Evolutionary conservation across 2,113 vertebrate species (phyloP).

Genomic region (Gnathonemus echidnorhynchus): DNA sequence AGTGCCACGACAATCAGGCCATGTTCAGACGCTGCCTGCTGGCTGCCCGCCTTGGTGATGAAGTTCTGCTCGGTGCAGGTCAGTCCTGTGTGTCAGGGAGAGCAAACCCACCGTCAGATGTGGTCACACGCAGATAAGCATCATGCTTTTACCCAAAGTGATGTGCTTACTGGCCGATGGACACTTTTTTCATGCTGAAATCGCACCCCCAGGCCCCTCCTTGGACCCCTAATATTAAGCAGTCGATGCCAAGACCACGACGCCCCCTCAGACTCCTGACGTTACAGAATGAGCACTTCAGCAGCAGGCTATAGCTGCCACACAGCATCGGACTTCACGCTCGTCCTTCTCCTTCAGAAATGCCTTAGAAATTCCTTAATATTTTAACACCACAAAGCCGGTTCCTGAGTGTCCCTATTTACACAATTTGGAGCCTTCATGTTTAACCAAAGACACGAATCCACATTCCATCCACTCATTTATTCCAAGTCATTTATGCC

Average conservation of each 20-base stretch:
- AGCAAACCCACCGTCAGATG: not conserved
- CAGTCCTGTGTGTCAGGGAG: constrained; percentile 59
- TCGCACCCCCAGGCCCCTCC: not conserved
- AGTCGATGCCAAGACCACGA: not conserved
- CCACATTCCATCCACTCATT: not conserved
- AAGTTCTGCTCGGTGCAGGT: constrained; percentile 96
- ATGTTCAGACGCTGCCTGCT: constrained; percentile 76
- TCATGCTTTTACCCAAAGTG: not conserved
- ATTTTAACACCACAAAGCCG: not conserved
- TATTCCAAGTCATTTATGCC: not conserved
- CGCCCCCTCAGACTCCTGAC: not conserved
- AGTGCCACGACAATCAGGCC: constrained; percentile 79
- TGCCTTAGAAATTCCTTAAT: not conserved
- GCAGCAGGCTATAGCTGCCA: not conserved
- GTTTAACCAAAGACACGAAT: not conserved
- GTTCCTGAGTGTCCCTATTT: not conserved
- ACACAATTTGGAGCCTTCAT: not conserved
- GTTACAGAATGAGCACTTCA: not conserved
- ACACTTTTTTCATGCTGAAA: not conserved
- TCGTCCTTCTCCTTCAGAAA: not conserved
- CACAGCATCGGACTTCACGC: not conserved
- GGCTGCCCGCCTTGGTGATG: constrained; percentile 83
- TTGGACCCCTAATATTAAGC: not conserved
- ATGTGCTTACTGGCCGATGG: not conserved
- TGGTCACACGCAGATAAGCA: not conserved